A percentile compares a stretch with the other conserved stretches of the same genome.
These are phyloP conservation scores for Montipora foliosa DNA, from an alignment of 64 coral and sea anemone species.

Conservation along the genomic window DNA sequence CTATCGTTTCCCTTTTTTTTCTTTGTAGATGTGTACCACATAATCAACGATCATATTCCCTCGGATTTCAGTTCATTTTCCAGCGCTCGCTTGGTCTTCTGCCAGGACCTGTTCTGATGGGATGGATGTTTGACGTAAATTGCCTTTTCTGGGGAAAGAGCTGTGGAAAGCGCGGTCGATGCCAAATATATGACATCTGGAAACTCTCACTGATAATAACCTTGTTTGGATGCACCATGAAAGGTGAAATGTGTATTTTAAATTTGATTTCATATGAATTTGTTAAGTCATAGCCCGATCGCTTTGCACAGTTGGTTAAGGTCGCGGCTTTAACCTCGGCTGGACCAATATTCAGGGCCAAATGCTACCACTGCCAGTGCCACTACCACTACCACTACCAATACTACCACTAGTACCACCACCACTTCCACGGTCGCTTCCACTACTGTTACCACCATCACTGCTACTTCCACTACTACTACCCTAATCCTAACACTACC, in stretches of 20 bases:
- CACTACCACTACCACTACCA: no score
- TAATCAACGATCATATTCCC: conserved; percentile 51
- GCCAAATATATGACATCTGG: conserved; percentile 38
- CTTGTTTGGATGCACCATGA: neutral
- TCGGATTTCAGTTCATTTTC: conserved; percentile 67
- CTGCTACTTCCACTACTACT: no score
- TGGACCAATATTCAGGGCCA: no score
- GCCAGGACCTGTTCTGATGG: conserved; percentile 36
- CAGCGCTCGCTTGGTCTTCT: conserved; percentile 19
- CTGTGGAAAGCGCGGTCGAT: conserved; percentile 31
- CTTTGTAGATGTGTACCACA: conserved; percentile 51
- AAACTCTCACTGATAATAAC: neutral
- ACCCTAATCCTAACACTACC: no score
- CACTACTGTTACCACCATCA: no score
- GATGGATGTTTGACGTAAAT: conserved; percentile 51
- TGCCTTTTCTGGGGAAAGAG: conserved; percentile 62
- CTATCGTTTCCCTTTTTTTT: neutral
- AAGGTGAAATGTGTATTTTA: neutral
- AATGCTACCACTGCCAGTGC: no score
- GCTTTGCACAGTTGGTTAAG: no score
- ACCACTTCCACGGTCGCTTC: no score
- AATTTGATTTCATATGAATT: no score
- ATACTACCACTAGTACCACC: no score
- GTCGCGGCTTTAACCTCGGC: no score
- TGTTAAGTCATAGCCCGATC: no score